These are phyloP conservation scores for Rhingia campestris DNA, from an alignment of 2,888 invertebrate genomes.

Conservation along the genomic window DNA sequence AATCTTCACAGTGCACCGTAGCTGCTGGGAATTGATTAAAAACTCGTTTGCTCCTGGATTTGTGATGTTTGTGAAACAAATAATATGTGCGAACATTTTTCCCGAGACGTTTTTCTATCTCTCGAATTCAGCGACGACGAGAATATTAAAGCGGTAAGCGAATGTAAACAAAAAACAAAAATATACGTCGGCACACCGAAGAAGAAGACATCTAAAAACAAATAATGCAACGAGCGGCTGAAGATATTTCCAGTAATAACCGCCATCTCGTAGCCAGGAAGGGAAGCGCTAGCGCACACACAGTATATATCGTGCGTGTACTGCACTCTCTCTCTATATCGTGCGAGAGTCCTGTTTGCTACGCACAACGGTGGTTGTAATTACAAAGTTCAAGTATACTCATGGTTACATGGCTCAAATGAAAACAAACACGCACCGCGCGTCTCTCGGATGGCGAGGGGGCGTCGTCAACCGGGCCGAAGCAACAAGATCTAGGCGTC, in stretches of 20 bases:
- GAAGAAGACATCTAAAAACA: constrained; percentile 48
- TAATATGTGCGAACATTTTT: constrained; percentile 70
- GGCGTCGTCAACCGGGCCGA: constrained; percentile 73
- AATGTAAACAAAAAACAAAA: constrained; percentile 8
- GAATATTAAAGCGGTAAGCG: constrained; percentile 59
- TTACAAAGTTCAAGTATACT: constrained; percentile 70
- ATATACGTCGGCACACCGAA: constrained; percentile 41
- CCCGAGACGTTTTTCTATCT: constrained; percentile 62
- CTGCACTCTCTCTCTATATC: constrained; percentile 14
- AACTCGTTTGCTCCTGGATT: constrained; percentile 61
- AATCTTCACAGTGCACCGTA: constrained; percentile 39
- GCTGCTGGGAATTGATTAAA: constrained; percentile 61
- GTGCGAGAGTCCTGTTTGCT: constrained; percentile 62
- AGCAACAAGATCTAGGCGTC: constrained; percentile 77
- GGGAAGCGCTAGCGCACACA: constrained; percentile 52
- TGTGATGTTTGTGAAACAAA: constrained; percentile 54
- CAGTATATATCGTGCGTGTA: constrained; percentile 1
- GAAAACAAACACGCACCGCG: constrained; percentile 74
- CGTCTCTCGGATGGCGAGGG: constrained; percentile 72
- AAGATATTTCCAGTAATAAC: constrained; percentile 36
- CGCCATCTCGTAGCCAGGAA: constrained; percentile 68
- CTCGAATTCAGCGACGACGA: constrained; percentile 52
- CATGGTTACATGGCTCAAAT: constrained; percentile 65
- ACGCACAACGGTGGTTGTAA: constrained; percentile 67
- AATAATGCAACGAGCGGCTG: constrained; percentile 16